Base-by-base conservation (phyloP, 92 coral and sea anemone genomes). In the Zoanthus solanderi region DNA sequence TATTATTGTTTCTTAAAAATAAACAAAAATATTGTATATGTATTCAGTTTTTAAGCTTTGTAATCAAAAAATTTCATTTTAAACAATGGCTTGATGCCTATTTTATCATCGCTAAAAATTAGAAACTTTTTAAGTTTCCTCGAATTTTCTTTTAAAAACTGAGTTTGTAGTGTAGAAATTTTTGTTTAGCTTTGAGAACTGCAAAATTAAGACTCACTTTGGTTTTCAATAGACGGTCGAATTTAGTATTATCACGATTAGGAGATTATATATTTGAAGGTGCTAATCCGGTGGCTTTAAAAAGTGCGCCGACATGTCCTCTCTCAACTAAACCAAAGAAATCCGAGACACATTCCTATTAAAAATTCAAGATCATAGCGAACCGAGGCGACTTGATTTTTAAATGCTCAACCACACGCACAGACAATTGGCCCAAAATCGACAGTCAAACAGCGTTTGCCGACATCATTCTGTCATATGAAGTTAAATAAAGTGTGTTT, bases 51-150 rank as follows among this genome's bases (percentile, higher is more conserved):
- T 69, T 65, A 81, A 81, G 75, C 76, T 81, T 81, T 12, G 16
- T 66, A 45, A 81, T 81, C 66, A 81, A 79, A 79, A 81, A 81
- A 75, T 68, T 81, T 81, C 47, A 12, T 66, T 73, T 81, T 66
- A 46, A 47, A 81, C 76, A 81, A 47, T 28, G 34, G 65, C 16
- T 81, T 81, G 66, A 67, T 45, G 34, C 63, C 75, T 81, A 0
- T 31, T 68, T 81, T 46, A 46, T 31, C 8, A 66, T 14, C 66
- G 66, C 45, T 46, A 13, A 48, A 79, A 60, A 46, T n/a, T 46
- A 46, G 44, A 48, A n/a, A 63, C 29, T 32, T 10, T 5, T 11
- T 52, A 54, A 54, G 46, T 23, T 23, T 0, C 15, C 34, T 11
- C 7, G 42, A 37, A 37, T 69, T 69, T 34, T 69, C 45, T 34